Evolutionary conservation across 2,888 invertebrate genomes (phyloP), one percentile per base, ranked within the genome.

Genomic region (Pollenia amentaria): DNA sequence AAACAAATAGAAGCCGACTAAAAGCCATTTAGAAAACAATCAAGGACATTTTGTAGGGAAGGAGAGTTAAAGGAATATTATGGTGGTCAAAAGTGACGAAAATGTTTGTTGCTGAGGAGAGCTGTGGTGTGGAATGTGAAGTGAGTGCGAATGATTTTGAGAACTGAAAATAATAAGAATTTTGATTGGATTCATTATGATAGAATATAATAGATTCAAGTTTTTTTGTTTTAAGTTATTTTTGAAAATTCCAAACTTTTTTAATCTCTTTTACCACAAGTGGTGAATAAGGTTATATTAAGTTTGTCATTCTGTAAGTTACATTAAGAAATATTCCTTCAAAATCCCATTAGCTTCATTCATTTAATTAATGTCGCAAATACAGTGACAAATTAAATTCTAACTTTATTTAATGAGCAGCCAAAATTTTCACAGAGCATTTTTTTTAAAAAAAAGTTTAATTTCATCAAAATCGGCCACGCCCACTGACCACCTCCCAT

Each of bases 1-100:
- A 77, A 67, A 77, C 46, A 57, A 67, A 48, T n/a, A 8, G 67
- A 69, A 78, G 40, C 29, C 2, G 77, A 60, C n/a, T 70, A n/a
- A 79, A 69, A 60, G 69, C 42, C 78, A 69, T 38, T 38, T 18
- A 55, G 21, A 72, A 65, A 18, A 57, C 44, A 55, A 65, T 40
- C 42, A 64, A 55, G 11, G 14, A 62, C 14, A 67, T 38, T 11
- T 18, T 55, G 18, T 7, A 2, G 11, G 60, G 11, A 18, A 42
- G 1, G 11, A 55, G 11, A 29, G 21, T 9, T 51, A 3, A 16
- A 2, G 21, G 8, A 44, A n/a, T 3, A 38, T 18, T 11, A 7
- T 46, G 8, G 46, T 65, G 65, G 65, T 46, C 46, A 64, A 64
- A 11, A 42, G 14, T n/a, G 40, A 18, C 21, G 21, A 9, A 29